Evolutionary conservation across 2,888 invertebrate species (phyloP), one percentile per base, ranked within the genome.

Genomic region (Atethmia centrago): DNA sequence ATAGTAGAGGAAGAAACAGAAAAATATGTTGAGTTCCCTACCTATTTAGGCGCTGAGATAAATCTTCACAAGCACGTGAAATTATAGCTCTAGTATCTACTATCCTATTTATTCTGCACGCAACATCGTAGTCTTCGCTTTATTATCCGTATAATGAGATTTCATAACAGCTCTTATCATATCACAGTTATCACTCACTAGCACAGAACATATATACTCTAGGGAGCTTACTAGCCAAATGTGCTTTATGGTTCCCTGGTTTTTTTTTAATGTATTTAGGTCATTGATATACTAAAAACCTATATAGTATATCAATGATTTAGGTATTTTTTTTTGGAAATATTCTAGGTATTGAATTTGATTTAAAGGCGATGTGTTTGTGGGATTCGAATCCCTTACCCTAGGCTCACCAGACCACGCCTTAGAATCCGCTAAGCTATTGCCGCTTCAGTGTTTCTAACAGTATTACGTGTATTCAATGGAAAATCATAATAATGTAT

Each of bases 111-210:
- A 58, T 77, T 71, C 77, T 58, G 45, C 63, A 77, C 71, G 76
- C 76, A 59, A 58, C 51, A 25, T 63, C 10, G 31, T 77, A 45
- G 14, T 47, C 58, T 21, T 53, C 19, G 36, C 58, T 75, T 68
- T 66, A 79, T 75, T 70, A 63, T 67, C 53, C 53, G 47, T 76
- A 21, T 70, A 70, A 75, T 75, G 31, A 62, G 75, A 62, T 66
- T 58, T 80, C 36, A 53, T 31, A 59, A 47, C 25, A 56, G 62
- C 25, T 47, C 28, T 36, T 61, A 62, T 62, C 28, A n/a, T n/a
- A n/a, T n/a, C n/a, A 36, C 2, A 36, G n/a, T n/a, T n/a, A n/a
- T n/a, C n/a, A 42, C 42, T 53, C 16, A 42, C 40, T 42, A 42
- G n/a, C n/a, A n/a, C n/a, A n/a, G n/a, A n/a, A n/a, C n/a, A n/a